Conservation (phyloP, 2,888 invertebrate genomes). For the Polymixis flavicincta region DNA sequence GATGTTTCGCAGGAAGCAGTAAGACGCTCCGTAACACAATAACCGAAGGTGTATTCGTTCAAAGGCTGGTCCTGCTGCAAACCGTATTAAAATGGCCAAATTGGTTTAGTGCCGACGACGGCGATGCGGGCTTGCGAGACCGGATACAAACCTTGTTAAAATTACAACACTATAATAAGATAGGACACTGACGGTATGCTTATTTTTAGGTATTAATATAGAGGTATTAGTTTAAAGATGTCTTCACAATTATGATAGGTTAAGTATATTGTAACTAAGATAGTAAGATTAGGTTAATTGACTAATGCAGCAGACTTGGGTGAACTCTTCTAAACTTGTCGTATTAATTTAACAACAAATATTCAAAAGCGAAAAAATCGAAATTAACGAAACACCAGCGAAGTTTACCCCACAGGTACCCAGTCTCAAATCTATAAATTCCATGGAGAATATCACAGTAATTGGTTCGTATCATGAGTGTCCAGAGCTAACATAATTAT, state of each 20-base stretch:
- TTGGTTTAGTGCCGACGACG: constrained; percentile 60
- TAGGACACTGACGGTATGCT: not conserved
- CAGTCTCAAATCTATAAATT: not conserved
- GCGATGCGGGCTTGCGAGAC: constrained; percentile 21
- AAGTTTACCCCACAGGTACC: not conserved
- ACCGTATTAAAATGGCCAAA: constrained; percentile 65
- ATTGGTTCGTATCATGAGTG: constrained; percentile 19
- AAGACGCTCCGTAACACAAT: constrained; percentile 31
- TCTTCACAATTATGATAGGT: not conserved
- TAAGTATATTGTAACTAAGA: not conserved
- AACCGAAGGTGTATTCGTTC: constrained; percentile 48
- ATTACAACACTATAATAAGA: constrained; percentile 32
- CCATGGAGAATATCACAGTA: constrained; percentile 1
- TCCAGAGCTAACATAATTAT: constrained; percentile 28
- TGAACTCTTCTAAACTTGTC: not conserved
- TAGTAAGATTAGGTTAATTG: not conserved
- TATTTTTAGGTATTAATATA: not conserved
- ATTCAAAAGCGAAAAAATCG: not conserved
- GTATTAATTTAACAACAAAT: not conserved
- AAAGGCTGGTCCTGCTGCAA: constrained; percentile 47
- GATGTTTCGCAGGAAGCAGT: not conserved
- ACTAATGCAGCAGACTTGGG: not conserved
- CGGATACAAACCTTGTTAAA: constrained; percentile 55
- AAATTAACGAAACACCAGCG: not conserved
- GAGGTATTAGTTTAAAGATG: not conserved